A percentile compares a stretch with the other conserved stretches of the same genome.
Conservation (phyloP, 2,888 invertebrate genomes). For the Conops quadrifasciatus region DNA sequence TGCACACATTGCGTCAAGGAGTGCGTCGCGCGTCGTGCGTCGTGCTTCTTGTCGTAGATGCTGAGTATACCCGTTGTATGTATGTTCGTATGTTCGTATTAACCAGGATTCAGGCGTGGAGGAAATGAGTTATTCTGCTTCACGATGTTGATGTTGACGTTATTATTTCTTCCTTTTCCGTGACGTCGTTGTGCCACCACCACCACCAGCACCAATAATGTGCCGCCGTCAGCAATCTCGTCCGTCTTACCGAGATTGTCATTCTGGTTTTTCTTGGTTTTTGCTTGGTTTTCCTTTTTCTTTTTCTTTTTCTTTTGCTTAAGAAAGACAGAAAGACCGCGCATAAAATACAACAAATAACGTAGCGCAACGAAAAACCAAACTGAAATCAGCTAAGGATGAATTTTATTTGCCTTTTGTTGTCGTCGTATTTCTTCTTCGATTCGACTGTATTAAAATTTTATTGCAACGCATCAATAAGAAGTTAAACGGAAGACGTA, state of each 20-base stretch:
- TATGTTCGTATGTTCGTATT: slow-evolving; percentile 4
- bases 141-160: slow-evolving; percentile 14
- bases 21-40: slow-evolving; percentile 3
- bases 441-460: slow-evolving; percentile 24
- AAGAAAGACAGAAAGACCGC: background rate
- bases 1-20: slow-evolving; percentile 14
- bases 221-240: background rate
- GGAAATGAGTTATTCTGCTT: slow-evolving; percentile 34
- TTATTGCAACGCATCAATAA: slow-evolving; percentile 22
- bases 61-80: slow-evolving; percentile 13
- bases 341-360: background rate
- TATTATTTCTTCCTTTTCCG: background rate
- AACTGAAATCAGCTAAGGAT: slow-evolving; percentile 18
- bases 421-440: slow-evolving; percentile 7
- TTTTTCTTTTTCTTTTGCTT: too few species aligned
- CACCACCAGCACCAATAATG: background rate
- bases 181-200: background rate
- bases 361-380: background rate
- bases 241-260: slow-evolving; percentile 5
- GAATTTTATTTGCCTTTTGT: slow-evolving; percentile 9
- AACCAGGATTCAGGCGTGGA: slow-evolving; percentile 5
- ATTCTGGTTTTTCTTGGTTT: background rate
- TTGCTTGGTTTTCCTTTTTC: too few species aligned
- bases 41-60: slow-evolving; percentile 14
- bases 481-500: too few species aligned